Base-by-base conservation (phyloP, 2,888 invertebrate genomes). In the Alsophila aescularia region DNA sequence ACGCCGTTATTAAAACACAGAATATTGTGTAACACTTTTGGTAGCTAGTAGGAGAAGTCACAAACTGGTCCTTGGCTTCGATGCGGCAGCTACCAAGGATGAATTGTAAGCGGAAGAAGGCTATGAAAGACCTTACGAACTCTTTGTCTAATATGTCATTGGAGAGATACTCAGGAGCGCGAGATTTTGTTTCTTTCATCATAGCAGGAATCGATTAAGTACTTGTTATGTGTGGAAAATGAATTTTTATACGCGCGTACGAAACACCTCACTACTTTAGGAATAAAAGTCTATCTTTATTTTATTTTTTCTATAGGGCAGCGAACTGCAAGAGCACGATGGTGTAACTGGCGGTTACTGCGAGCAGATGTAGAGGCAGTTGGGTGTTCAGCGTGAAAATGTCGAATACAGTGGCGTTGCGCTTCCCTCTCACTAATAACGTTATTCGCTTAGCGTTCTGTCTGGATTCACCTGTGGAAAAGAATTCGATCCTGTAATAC, bases 291-390 rank as follows among this genome's bases (percentile, higher is more conserved):
- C 1, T 42, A 18, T 41, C n/a, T 24, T 16, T 12, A 18, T 29
- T 16, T 27, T 41, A 1, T n/a, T 14, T 12, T n/a, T n/a, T 44
- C 9, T 73, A 77, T n/a, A 81, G 58, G 16, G 74, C 60, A 34
- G 80, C 78, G 47, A 85, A 81, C 57, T 87, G 85, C 29, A 86
- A 50, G 3, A 87, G 64, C 16, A 85, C 77, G 10, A 85, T 74
- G 1, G 83, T 83, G 49, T 87, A 87, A 15, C 78, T 80, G 8
- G 86, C 80, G 1, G 78, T 77, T 13, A 87, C 64, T 2, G 75
- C 76, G 2, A 85, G 53, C 6, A 85, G 60, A 13, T 75, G 68
- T 2, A 85, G 62, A 0, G 79, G 78, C n/a, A 85, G 61, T 1
- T 67, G 66, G 21, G 67, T 67, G 52, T 77, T 73, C 21, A 87